A percentile compares a stretch with the other conserved stretches of the same genome.
Evolutionary conservation across 1,140 invertebrate species (phyloP).

Genomic region (Hycleus phaleratus): DNA sequence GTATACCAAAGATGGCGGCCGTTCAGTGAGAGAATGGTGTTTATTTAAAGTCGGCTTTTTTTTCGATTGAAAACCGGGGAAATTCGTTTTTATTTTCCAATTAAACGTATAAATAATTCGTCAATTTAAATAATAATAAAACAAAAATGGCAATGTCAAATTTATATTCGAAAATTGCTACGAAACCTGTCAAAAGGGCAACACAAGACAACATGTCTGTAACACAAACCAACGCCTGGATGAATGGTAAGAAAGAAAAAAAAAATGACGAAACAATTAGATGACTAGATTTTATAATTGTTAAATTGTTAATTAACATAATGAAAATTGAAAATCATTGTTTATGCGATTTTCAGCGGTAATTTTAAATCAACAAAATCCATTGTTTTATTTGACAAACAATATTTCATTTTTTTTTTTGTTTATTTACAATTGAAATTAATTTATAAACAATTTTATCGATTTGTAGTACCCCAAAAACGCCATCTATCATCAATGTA

Average conservation of each 20-base stretch:
- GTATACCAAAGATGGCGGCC: not conserved
- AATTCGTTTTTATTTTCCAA: no score
- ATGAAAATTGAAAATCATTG: no score
- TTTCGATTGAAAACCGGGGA: not conserved
- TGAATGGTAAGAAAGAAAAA: slow-evolving; percentile 60
- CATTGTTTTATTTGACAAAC: no score
- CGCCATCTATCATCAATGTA: no score
- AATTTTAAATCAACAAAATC: no score
- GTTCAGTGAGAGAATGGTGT: not conserved
- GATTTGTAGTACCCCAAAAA: no score
- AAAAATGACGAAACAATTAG: not conserved
- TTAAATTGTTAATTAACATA: no score
- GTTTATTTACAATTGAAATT: no score
- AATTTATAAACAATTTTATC: no score
- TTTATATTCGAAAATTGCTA: slow-evolving; percentile 63
- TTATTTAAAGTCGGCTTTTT: not conserved
- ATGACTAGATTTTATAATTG: no score
- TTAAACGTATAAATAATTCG: not conserved
- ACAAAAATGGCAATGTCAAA: slow-evolving; percentile 59
- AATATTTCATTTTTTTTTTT: no score
- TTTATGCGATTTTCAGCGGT: no score
- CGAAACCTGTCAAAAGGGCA: slow-evolving; percentile 59
- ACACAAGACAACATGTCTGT: slow-evolving; percentile 57
- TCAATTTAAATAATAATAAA: not conserved
- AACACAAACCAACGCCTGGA: slow-evolving; percentile 70